Percentiles rank a stretch among this genome's conserved stretches.
These are phyloP conservation scores for Tetragnatha versicolor DNA, from an alignment of 1,140 invertebrate species.

Conservation along the genomic window DNA sequence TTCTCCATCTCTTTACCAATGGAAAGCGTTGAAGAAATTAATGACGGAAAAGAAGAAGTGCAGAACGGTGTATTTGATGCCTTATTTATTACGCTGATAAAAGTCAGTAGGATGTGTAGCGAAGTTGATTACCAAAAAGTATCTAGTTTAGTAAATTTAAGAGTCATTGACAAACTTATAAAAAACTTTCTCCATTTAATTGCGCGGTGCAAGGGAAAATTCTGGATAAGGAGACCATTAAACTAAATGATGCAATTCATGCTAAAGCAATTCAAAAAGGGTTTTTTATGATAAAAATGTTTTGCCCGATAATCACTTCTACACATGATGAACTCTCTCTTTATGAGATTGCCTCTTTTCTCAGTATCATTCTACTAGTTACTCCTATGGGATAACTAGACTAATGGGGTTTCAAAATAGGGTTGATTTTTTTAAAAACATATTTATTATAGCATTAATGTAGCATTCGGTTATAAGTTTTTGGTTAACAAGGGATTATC, in stretches of 20 bases:
- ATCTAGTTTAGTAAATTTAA: slow-evolving; percentile 1
- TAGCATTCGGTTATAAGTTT: too few relatives aligned
- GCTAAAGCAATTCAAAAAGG: not conserved
- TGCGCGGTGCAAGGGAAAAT: not conserved
- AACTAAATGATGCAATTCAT: not conserved
- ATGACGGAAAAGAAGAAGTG: not conserved
- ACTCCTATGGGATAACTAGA: too few relatives aligned
- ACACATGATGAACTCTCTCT: too few relatives aligned
- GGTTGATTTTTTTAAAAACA: too few relatives aligned
- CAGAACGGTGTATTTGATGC: not conserved
- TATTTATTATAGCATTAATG: too few relatives aligned
- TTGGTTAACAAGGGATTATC: too few relatives aligned
- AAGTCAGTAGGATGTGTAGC: not conserved
- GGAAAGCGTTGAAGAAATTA: not conserved
- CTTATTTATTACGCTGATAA: not conserved
- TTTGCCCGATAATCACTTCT: not conserved
- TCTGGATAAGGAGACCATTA: not conserved
- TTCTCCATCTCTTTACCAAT: not conserved
- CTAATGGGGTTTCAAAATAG: too few relatives aligned
- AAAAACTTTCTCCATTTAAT: not conserved
- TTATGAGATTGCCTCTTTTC: too few relatives aligned
- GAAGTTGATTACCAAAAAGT: not conserved
- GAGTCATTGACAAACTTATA: not conserved
- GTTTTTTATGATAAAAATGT: not conserved
- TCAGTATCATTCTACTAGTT: too few relatives aligned